Evolutionary conservation across 2,888 invertebrate species (phyloP).

Genomic region (Caprella mutica): DNA sequence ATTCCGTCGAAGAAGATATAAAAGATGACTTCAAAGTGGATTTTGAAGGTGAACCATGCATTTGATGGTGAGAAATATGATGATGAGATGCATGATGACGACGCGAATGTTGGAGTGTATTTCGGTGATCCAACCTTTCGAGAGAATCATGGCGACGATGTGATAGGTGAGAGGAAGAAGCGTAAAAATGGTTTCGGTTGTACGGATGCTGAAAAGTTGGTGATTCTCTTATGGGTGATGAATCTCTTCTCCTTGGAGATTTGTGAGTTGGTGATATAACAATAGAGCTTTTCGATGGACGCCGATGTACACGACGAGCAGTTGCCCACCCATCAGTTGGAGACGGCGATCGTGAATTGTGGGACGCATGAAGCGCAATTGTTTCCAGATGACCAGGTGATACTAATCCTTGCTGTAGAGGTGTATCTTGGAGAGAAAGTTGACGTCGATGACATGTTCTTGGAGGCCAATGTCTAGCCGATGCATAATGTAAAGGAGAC

Average conservation of each 20-base stretch:
- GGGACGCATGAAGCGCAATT: not conserved
- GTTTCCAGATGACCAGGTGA: conserved; percentile 5
- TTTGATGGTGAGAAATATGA: conserved; percentile 1
- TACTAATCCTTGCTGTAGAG: conserved; percentile 1
- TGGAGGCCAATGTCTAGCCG: conserved; percentile 11
- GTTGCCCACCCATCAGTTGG: conserved; percentile 9
- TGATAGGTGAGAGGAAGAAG: conserved; percentile 5
- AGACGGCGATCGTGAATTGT: not conserved
- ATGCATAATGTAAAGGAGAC: conserved; percentile 7
- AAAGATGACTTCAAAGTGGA: conserved; percentile 5
- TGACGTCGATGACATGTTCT: conserved; percentile 6
- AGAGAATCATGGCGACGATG: not conserved
- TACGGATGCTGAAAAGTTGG: not conserved
- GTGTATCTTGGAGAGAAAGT: conserved; percentile 4
- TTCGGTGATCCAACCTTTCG: not conserved
- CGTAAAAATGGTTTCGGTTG: not conserved
- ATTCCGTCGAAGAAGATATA: conserved; percentile 2
- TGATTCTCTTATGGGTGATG: conserved; percentile 3
- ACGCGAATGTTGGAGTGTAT: not conserved
- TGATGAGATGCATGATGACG: conserved; percentile 8
- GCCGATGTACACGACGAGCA: not conserved
- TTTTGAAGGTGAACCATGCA: conserved; percentile 3
- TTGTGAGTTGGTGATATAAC: conserved; percentile 6
- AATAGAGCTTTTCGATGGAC: conserved; percentile 3
- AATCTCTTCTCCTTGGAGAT: conserved; percentile 1